These are phyloP conservation scores for Macheiramphus alcinus DNA, from an alignment of 2,113 vertebrate species.

Conservation along the genomic window DNA sequence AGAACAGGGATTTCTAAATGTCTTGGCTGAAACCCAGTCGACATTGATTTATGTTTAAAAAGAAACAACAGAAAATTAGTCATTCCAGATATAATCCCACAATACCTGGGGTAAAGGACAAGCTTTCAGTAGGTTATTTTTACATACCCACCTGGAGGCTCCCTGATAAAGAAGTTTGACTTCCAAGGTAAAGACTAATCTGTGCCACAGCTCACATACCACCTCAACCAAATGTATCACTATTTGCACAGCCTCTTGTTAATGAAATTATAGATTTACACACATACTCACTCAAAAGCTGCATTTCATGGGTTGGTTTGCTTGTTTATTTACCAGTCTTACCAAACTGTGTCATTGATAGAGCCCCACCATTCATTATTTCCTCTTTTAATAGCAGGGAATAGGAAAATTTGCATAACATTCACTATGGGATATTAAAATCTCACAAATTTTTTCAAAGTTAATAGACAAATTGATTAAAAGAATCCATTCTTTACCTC, in stretches of 20 bases:
- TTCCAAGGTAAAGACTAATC: background rate
- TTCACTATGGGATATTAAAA: background rate
- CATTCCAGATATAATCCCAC: background rate
- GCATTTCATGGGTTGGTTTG: background rate
- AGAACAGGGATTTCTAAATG: background rate
- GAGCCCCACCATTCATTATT: background rate
- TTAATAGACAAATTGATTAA: background rate
- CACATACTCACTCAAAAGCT: background rate
- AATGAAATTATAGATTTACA: background rate
- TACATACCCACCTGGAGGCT: background rate
- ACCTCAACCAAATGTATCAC: background rate
- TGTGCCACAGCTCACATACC: background rate
- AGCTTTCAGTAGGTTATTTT: background rate
- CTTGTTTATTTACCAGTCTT: background rate
- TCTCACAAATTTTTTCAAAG: background rate
- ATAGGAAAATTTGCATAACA: background rate
- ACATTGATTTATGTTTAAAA: background rate
- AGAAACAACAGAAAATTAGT: background rate
- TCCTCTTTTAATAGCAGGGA: background rate
- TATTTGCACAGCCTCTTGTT: background rate
- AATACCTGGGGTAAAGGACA: background rate
- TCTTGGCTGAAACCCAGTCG: background rate
- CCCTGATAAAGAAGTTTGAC: background rate
- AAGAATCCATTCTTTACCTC: background rate
- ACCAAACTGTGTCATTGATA: background rate